These are phyloP conservation scores for Lytechinus variegatus DNA, from an alignment of 35 echinoderm and acorn worm genomes.

Conservation along the genomic window DNA sequence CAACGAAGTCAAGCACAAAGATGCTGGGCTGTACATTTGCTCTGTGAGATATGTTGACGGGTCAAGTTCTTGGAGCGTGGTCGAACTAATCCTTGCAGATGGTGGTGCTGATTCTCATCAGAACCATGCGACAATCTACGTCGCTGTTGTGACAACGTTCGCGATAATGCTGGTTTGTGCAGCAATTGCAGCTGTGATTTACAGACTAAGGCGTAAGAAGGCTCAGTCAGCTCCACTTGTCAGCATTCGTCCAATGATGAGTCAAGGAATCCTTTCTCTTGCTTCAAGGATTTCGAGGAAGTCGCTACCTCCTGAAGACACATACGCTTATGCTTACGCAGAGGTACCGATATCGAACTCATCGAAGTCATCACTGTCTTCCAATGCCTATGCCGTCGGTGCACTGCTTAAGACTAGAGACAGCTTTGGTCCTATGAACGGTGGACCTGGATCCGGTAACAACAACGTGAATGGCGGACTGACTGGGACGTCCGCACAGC, in stretches of 20 bases:
- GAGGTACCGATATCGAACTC: constrained; percentile 47
- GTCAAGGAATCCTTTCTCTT: constrained; percentile 40
- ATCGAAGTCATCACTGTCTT: neutral
- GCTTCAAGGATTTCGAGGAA: constrained; percentile 18
- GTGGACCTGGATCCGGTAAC: neutral
- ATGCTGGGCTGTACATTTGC: constrained; percentile 63
- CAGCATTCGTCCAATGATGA: constrained; percentile 33
- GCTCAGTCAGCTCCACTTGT: neutral
- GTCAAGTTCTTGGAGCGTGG: constrained; percentile 48
- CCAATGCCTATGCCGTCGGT: constrained; percentile 63
- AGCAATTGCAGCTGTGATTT: constrained; percentile 49
- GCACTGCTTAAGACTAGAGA: constrained; percentile 45
- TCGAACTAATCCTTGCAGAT: neutral
- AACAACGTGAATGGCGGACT: constrained; percentile 51
- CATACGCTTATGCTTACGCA: constrained; percentile 63
- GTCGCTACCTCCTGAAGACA: constrained; percentile 30
- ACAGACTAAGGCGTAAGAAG: constrained; percentile 58
- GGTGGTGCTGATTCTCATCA: neutral
- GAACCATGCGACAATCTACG: constrained; percentile 43
- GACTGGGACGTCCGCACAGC: constrained; percentile 24
- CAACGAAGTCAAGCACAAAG: neutral
- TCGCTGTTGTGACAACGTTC: constrained; percentile 54
- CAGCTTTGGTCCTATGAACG: neutral
- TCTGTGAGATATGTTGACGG: constrained; percentile 62
- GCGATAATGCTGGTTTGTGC: constrained; percentile 56